phyloP scores from a whole-genome alignment of 2,113 vertebrate species.

The Oreochromis niloticus region DNA sequence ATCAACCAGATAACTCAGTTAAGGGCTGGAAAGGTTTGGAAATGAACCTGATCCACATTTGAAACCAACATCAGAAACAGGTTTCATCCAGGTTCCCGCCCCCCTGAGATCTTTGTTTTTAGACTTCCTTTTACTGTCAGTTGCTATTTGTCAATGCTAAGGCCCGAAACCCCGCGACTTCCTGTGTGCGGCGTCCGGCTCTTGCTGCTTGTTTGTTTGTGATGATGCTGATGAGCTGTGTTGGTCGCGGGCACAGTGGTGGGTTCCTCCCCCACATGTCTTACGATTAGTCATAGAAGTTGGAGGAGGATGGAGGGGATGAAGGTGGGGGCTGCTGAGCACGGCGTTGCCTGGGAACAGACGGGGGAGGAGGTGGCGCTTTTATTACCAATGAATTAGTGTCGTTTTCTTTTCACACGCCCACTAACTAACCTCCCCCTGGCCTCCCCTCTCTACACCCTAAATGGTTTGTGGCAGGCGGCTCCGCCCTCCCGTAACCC shows the following conservation, averaged over 20 bases:
- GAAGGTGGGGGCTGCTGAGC: not conserved
- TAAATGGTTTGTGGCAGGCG: slow-evolving; percentile 33
- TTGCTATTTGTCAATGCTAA: not conserved
- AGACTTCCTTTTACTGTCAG: rapidly evolving
- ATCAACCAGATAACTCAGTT: not conserved
- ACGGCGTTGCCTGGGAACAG: not conserved
- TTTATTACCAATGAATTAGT: slow-evolving; percentile 61
- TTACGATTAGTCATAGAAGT: slow-evolving; percentile 41
- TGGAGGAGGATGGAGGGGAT: not conserved
- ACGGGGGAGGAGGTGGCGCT: not conserved
- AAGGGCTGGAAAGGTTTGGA: not conserved
- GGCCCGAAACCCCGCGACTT: rapidly evolving
- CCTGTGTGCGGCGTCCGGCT: not conserved
- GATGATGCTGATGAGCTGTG: slow-evolving; percentile 30
- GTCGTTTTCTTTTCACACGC: slow-evolving; percentile 50
- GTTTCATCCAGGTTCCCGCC: not conserved
- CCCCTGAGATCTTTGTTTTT: not conserved
- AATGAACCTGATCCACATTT: not conserved
- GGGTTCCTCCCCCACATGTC: slow-evolving; percentile 27
- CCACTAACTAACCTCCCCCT: slow-evolving; percentile 11
- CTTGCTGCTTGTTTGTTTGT: not conserved
- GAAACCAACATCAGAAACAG: not conserved
- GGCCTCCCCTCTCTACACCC: not conserved
- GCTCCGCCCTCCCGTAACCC: slow-evolving; percentile 16
- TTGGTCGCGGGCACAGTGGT: not conserved